Evolutionary conservation across 2,797 vertebrate species (phyloP).

Genomic region (Sylvia borin): DNA sequence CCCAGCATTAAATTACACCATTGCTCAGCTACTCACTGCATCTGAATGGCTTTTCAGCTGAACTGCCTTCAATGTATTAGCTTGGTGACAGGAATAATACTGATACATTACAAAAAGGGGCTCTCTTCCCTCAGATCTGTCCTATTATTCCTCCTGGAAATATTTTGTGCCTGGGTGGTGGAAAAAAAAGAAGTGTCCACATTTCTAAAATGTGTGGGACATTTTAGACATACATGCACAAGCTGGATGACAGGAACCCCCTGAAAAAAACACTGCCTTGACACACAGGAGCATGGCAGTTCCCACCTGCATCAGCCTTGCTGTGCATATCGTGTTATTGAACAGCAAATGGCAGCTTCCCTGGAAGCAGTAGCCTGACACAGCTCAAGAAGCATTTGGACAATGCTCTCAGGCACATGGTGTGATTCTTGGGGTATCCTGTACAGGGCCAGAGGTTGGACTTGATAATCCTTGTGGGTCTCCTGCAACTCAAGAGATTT

Average conservation of each 20-base stretch:
- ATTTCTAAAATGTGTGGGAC: neutral
- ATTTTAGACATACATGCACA: neutral
- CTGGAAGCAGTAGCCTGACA: neutral
- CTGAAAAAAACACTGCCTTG: neutral
- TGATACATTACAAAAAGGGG: neutral
- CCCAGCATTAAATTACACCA: neutral
- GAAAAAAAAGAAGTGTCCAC: neutral
- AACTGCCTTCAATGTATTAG: neutral
- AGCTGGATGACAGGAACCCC: neutral
- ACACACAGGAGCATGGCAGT: fast-evolving
- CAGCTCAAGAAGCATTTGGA: neutral
- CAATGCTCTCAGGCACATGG: neutral
- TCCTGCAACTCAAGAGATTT: neutral
- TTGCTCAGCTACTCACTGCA: neutral
- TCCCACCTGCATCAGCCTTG: neutral
- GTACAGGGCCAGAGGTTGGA: neutral
- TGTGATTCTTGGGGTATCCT: neutral
- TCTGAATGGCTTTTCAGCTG: neutral
- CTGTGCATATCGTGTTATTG: fast-evolving
- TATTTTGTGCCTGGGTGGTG: neutral
- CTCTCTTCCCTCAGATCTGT: neutral
- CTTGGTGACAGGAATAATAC: neutral
- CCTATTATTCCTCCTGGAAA: neutral
- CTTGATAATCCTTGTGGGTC: neutral
- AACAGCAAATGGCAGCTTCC: neutral